phyloP scores from a whole-genome alignment of 2,888 invertebrate species.

The Drosophila parthenogenetica region DNA sequence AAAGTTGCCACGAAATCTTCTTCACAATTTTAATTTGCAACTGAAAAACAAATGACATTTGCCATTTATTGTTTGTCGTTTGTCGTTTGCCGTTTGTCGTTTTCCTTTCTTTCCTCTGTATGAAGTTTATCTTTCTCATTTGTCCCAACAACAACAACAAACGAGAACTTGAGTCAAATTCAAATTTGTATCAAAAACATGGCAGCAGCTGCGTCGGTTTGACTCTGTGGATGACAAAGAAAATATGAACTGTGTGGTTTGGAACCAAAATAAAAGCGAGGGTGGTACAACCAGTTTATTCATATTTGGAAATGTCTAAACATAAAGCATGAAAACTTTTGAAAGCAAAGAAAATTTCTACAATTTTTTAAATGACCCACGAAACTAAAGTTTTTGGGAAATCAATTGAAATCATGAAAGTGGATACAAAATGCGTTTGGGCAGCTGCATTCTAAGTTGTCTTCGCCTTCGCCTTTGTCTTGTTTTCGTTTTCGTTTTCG shows the following conservation, averaged over 20 bases:
- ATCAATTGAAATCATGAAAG: constrained; percentile 35
- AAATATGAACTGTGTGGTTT: constrained; percentile 44
- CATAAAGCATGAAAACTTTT: no score
- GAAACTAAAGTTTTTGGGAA: neutral
- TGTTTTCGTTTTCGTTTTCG: neutral
- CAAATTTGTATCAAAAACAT: constrained; percentile 59
- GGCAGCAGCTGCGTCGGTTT: constrained; percentile 60
- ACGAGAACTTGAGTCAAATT: constrained; percentile 51
- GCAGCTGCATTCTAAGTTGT: constrained; percentile 34
- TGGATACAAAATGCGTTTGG: constrained; percentile 28
- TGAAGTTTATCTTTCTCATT: constrained; percentile 35
- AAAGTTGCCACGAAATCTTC: constrained; percentile 9
- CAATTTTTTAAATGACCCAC: neutral
- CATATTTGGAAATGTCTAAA: no score
- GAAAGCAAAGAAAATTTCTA: no score
- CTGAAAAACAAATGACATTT: constrained; percentile 63
- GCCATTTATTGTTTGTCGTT: constrained; percentile 55
- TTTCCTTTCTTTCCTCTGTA: constrained; percentile 10
- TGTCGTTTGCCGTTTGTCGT: constrained; percentile 7
- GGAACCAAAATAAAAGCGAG: constrained; percentile 34
- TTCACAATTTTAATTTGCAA: constrained; percentile 60
- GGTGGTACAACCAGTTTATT: constrained; percentile 6
- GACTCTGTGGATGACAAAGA: constrained; percentile 30
- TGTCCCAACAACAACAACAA: constrained; percentile 6
- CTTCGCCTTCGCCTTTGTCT: neutral